Percentiles rank a stretch among this genome's conserved stretches.
Conservation (phyloP, 2,797 vertebrate genomes). For the Pseudochaenichthys georgianus region DNA sequence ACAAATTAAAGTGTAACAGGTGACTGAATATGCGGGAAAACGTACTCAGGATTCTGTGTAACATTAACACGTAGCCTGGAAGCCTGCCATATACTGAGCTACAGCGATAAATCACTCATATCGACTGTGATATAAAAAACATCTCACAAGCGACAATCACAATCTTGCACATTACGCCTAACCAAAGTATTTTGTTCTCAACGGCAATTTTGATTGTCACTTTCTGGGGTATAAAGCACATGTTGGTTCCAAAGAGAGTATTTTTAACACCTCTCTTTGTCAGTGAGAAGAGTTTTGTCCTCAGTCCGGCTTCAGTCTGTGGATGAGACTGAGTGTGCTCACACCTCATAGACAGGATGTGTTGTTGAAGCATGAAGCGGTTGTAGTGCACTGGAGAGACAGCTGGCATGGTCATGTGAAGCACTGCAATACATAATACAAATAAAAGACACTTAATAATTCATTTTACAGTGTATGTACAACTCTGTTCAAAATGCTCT, state of each 20-base stretch:
- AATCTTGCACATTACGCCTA: constrained; percentile 65
- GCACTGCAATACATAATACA: constrained; percentile 77
- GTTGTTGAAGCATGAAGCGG: constrained; percentile 62
- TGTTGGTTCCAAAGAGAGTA: constrained; percentile 75
- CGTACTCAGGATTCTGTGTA: constrained; percentile 59
- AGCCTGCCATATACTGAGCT: constrained; percentile 59
- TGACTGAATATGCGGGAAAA: constrained; percentile 66
- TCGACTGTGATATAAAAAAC: constrained; percentile 66
- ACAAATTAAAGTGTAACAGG: constrained; percentile 57
- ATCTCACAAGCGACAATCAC: constrained; percentile 70
- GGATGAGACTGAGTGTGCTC: constrained; percentile 42
- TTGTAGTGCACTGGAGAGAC: constrained; percentile 77
- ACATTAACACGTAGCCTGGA: constrained; percentile 61
- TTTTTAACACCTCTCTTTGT: constrained; percentile 48
- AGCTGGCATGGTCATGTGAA: constrained; percentile 77
- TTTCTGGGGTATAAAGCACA: constrained; percentile 80
- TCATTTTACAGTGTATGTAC: constrained; percentile 85
- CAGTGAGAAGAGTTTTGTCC: constrained; percentile 42
- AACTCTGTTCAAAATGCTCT: constrained; percentile 76
- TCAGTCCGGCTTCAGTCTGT: constrained; percentile 47
- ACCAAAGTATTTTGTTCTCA: constrained; percentile 64
- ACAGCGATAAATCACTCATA: constrained; percentile 65
- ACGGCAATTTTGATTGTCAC: constrained; percentile 83
- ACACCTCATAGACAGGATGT: constrained; percentile 59
- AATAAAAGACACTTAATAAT: constrained; percentile 76